Evolutionary conservation across 2,888 invertebrate species (phyloP).

Genomic region (Diplazon laetatorius): DNA sequence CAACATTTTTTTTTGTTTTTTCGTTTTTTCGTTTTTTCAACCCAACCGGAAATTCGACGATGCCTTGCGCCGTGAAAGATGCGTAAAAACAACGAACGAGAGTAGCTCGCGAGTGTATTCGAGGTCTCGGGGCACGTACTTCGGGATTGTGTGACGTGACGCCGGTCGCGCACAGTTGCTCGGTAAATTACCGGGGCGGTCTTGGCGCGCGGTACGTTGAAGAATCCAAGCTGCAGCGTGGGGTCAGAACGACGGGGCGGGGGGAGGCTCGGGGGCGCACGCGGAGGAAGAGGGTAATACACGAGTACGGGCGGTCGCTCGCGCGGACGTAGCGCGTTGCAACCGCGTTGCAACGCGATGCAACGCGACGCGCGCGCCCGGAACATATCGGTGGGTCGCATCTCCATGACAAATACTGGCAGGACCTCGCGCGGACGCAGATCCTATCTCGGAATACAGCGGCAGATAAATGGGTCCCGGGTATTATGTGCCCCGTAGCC

Average conservation of each 20-base stretch:
- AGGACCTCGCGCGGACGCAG: conserved; percentile 80
- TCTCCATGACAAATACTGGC: conserved; percentile 81
- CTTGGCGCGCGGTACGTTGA: conserved; percentile 69
- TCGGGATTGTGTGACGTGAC: conserved; percentile 67
- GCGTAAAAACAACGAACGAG: too few species aligned
- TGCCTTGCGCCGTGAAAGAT: too few species aligned
- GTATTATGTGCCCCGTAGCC: conserved; percentile 73
- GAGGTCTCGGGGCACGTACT: too few species aligned
- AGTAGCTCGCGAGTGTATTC: too few species aligned
- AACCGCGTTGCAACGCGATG: conserved; percentile 24
- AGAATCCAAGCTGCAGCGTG: conserved; percentile 73
- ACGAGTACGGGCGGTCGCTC: conserved; percentile 43
- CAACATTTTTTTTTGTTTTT: too few species aligned
- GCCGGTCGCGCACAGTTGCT: conserved; percentile 65
- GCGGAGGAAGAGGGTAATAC: conserved; percentile 37
- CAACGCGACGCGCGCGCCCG: conserved; percentile 68
- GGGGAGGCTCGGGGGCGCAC: conserved; percentile 56
- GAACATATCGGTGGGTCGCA: conserved; percentile 77
- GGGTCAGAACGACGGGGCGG: conserved; percentile 65
- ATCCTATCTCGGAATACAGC: conserved; percentile 78
- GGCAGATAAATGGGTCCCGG: conserved; percentile 79
- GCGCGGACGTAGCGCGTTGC: conserved; percentile 14
- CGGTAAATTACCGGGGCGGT: conserved; percentile 75
- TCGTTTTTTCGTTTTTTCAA: too few species aligned
- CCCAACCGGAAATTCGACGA: too few species aligned